A percentile compares a stretch with the other conserved stretches of the same genome.
Evolutionary conservation across 2,888 invertebrate species (phyloP).

Genomic region (Cryptocheilus praepositus): DNA sequence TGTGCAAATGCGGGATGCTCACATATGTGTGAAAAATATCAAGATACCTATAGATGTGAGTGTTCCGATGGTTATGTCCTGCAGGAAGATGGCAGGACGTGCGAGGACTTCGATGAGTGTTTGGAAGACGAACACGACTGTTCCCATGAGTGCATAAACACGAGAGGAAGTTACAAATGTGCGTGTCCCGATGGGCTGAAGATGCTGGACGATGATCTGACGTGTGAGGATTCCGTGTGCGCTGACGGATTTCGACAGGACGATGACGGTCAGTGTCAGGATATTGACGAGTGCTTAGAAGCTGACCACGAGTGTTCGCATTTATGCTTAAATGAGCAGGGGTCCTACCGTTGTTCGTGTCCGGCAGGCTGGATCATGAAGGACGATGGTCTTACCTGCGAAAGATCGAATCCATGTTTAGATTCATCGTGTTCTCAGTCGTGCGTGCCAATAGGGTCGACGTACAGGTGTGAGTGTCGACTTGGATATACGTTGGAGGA

Average conservation of each 20-base stretch:
- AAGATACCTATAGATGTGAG: constrained; percentile 76
- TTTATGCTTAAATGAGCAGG: constrained; percentile 76
- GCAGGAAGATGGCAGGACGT: constrained; percentile 72
- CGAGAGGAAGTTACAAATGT: constrained; percentile 71
- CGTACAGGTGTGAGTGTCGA: constrained; percentile 73
- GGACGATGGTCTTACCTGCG: constrained; percentile 67
- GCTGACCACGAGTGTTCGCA: constrained; percentile 75
- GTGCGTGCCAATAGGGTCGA: constrained; percentile 57
- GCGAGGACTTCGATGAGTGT: constrained; percentile 73
- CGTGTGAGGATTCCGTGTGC: constrained; percentile 63
- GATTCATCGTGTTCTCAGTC: constrained; percentile 66
- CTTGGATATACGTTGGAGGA: constrained; percentile 74
- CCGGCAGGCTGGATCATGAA: constrained; percentile 75
- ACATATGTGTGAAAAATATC: constrained; percentile 74
- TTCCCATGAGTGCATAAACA: constrained; percentile 63
- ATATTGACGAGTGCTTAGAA: constrained; percentile 73
- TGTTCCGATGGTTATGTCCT: constrained; percentile 75
- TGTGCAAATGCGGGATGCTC: constrained; percentile 71
- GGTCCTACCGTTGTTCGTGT: constrained; percentile 80
- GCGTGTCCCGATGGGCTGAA: constrained; percentile 58
- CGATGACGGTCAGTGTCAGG: constrained; percentile 53
- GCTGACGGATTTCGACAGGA: constrained; percentile 48
- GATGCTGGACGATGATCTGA: constrained; percentile 70
- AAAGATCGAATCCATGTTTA: constrained; percentile 44
- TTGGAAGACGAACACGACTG: constrained; percentile 74